These are phyloP conservation scores for Pocillopora damicornis DNA, from an alignment of 64 coral and sea anemone species.

Conservation along the genomic window DNA sequence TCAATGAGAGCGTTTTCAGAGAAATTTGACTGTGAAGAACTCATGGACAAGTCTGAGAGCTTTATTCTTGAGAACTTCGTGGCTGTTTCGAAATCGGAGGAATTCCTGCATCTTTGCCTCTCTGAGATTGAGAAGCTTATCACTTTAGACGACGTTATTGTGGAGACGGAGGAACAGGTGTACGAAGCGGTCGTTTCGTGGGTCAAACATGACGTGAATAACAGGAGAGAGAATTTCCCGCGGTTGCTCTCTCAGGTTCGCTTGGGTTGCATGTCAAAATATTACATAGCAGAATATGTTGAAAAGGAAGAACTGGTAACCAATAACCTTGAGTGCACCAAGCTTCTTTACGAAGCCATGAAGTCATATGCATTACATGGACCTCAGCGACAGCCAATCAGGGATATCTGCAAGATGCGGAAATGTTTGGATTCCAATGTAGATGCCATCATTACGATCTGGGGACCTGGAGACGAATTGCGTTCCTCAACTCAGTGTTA, in stretches of 20 bases:
- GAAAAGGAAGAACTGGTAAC: slow-evolving; percentile 82
- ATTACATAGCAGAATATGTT: slow-evolving; percentile 81
- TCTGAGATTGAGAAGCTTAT: slow-evolving; percentile 65
- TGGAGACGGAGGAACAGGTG: slow-evolving; percentile 87
- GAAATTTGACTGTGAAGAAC: slow-evolving; percentile 75
- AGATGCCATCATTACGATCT: slow-evolving; percentile 86
- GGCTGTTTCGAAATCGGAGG: slow-evolving; percentile 86
- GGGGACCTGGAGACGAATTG: slow-evolving; percentile 92
- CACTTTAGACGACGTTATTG: slow-evolving; percentile 63
- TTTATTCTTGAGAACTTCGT: slow-evolving; percentile 85
- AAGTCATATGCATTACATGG: slow-evolving; percentile 62
- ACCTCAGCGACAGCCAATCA: slow-evolving; percentile 2
- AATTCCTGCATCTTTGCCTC: slow-evolving; percentile 61
- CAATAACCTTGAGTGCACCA: slow-evolving; percentile 57
- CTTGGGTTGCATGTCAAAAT: slow-evolving; percentile 85
- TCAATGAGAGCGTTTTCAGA: slow-evolving; percentile 84
- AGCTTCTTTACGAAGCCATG: slow-evolving; percentile 79
- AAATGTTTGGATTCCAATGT: slow-evolving; percentile 41
- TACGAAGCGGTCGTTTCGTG: slow-evolving; percentile 85
- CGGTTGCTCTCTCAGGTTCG: slow-evolving; percentile 62
- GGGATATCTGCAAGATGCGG: slow-evolving; percentile 51
- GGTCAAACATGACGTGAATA: slow-evolving; percentile 71
- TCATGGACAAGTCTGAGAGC: slow-evolving; percentile 55
- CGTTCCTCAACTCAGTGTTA: slow-evolving; percentile 88
- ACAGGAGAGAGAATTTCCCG: slow-evolving; percentile 50